Conservation (phyloP, 2,888 invertebrate species). For the Agrochola lota region DNA sequence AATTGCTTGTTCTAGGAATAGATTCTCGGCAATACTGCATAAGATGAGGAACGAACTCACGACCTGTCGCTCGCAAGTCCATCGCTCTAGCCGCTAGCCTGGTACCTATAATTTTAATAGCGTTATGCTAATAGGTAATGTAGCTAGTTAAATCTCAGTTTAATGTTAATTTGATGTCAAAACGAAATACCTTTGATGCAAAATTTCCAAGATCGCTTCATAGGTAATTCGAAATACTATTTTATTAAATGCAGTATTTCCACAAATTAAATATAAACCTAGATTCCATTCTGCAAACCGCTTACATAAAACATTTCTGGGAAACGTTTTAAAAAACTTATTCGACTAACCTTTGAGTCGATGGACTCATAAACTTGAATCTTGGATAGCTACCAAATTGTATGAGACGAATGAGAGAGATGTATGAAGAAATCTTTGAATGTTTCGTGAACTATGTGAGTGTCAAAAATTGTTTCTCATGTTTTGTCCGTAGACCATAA, state of each 20-base stretch:
- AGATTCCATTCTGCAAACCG: conserved; percentile 14
- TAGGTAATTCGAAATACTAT: not conserved
- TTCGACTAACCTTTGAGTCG: conserved; percentile 67
- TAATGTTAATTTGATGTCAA: not conserved
- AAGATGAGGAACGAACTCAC: conserved; percentile 25
- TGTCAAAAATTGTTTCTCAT: not conserved
- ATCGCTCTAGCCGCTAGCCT: not conserved
- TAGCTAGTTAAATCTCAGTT: not conserved
- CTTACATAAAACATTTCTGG: conserved; percentile 40
- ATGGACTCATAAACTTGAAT: conserved; percentile 69
- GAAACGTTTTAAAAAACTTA: conserved; percentile 70
- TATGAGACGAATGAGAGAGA: conserved; percentile 7
- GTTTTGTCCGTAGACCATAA: no score
- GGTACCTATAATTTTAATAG: not conserved
- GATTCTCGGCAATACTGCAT: not conserved
- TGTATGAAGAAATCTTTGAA: conserved; percentile 7
- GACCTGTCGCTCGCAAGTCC: not conserved
- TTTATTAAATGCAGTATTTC: not conserved
- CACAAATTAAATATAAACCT: conserved; percentile 40
- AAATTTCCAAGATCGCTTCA: not conserved
- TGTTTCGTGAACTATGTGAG: not conserved
- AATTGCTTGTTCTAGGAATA: conserved; percentile 25
- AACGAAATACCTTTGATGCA: not conserved
- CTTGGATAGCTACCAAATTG: conserved; percentile 58
- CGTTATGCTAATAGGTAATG: not conserved